Conservation (phyloP, 2,888 invertebrate genomes). For the Mantis religiosa region DNA sequence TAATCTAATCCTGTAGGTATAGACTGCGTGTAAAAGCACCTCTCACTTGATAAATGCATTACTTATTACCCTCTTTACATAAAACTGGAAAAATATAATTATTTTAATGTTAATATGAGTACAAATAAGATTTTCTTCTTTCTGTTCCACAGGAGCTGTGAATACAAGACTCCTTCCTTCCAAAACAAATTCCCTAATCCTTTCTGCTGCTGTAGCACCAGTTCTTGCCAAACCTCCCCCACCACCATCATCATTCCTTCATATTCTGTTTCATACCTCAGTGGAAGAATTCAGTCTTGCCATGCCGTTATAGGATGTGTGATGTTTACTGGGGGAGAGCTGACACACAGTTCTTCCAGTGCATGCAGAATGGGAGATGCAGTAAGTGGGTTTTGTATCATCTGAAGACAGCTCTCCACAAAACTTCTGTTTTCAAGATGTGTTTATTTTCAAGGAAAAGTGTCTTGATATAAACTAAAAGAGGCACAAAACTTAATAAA, state of each 20-base stretch:
- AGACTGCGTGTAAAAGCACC: too few relatives aligned
- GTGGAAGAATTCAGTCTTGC: background rate
- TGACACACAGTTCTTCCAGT: background rate
- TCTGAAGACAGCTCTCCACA: background rate
- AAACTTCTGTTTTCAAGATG: background rate
- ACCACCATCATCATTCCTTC: background rate
- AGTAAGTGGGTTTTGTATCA: background rate
- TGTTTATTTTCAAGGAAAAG: background rate
- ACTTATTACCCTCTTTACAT: too few relatives aligned
- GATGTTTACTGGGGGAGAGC: background rate
- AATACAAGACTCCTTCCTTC: slow-evolving; percentile 11
- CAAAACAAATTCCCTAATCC: background rate
- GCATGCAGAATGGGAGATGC: background rate
- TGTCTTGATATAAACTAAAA: background rate
- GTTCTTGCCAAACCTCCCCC: background rate
- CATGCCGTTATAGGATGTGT: background rate
- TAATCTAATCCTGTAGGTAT: too few relatives aligned
- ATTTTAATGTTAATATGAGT: too few relatives aligned
- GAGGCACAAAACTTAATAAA: background rate
- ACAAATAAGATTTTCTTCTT: background rate
- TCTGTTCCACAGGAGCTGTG: slow-evolving; percentile 1
- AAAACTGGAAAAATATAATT: too few relatives aligned
- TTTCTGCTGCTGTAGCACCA: background rate
- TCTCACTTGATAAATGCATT: too few relatives aligned
- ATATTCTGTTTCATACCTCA: background rate